Evolutionary conservation across 1,140 invertebrate species (phyloP).

Genomic region (Leptonema lineaticorne): DNA sequence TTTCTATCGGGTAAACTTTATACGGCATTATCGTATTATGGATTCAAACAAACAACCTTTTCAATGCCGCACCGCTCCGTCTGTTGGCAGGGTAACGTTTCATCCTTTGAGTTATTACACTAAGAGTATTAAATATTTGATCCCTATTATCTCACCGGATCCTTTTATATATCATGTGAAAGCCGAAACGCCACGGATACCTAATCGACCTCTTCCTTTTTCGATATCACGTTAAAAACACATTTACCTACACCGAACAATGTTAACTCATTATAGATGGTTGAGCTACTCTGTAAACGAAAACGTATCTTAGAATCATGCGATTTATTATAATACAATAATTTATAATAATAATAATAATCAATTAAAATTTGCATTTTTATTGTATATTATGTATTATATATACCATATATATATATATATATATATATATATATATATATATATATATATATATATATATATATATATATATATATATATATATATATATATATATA

Average conservation of each 20-base stretch:
- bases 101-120: slow-evolving; percentile 13
- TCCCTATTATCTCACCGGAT: slow-evolving; percentile 10
- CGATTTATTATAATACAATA: too few relatives aligned
- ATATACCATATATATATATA: too few relatives aligned
- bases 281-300: too few relatives aligned
- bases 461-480: too few relatives aligned
- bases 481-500: too few relatives aligned
- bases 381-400: too few relatives aligned
- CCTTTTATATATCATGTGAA: not conserved
- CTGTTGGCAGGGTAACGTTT: not conserved
- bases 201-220: not conserved
- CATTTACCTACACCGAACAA: not conserved
- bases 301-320: too few relatives aligned
- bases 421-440: too few relatives aligned
- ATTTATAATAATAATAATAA: too few relatives aligned
- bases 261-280: too few relatives aligned
- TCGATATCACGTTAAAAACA: not conserved
- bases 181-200: not conserved
- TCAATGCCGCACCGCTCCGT: not conserved
- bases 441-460: too few relatives aligned
- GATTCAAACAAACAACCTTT: slow-evolving; percentile 17
- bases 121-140: slow-evolving; percentile 20
- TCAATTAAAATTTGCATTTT: too few relatives aligned
- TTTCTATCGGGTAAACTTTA: slow-evolving; percentile 2
- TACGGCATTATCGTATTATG: slow-evolving; percentile 13